Percentiles rank a stretch among this genome's conserved stretches.
These are phyloP conservation scores for Punctoribates punctum DNA, from an alignment of 2,888 invertebrate genomes.

Conservation along the genomic window DNA sequence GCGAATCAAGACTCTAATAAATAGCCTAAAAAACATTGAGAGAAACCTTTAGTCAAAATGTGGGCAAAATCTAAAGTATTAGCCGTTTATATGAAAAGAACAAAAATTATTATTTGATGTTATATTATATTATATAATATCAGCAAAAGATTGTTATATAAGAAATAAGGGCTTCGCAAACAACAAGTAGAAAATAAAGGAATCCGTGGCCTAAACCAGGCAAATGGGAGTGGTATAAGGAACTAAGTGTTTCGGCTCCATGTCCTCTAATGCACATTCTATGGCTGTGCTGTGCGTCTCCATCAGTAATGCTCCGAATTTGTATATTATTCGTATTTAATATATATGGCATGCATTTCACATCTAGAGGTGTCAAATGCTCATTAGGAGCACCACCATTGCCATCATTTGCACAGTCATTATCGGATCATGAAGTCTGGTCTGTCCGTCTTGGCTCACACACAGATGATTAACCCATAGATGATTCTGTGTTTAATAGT, in stretches of 20 bases:
- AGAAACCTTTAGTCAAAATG: too few relatives aligned
- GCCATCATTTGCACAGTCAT: too few relatives aligned
- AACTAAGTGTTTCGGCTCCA: neutral
- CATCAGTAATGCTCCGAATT: neutral
- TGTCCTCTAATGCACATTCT: neutral
- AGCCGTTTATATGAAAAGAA: too few relatives aligned
- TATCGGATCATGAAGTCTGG: too few relatives aligned
- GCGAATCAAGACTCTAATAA: slow-evolving; percentile 8
- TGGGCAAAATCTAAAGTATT: too few relatives aligned
- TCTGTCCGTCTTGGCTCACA: too few relatives aligned
- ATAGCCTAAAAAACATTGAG: neutral
- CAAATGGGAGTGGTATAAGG: slow-evolving; percentile 14
- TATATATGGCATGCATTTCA: neutral
- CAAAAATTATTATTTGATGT: too few relatives aligned
- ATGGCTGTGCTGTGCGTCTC: neutral
- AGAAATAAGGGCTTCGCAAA: neutral
- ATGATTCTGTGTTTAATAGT: too few relatives aligned
- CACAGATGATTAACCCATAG: too few relatives aligned
- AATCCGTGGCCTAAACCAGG: neutral
- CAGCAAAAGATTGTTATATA: neutral
- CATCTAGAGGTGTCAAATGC: slow-evolving; percentile 8
- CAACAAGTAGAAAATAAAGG: neutral
- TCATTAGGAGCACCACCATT: neutral
- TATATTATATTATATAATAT: neutral
- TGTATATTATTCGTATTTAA: neutral